phyloP scores from a whole-genome alignment of 2,113 vertebrate genomes.

The Microtus oregoni region DNA sequence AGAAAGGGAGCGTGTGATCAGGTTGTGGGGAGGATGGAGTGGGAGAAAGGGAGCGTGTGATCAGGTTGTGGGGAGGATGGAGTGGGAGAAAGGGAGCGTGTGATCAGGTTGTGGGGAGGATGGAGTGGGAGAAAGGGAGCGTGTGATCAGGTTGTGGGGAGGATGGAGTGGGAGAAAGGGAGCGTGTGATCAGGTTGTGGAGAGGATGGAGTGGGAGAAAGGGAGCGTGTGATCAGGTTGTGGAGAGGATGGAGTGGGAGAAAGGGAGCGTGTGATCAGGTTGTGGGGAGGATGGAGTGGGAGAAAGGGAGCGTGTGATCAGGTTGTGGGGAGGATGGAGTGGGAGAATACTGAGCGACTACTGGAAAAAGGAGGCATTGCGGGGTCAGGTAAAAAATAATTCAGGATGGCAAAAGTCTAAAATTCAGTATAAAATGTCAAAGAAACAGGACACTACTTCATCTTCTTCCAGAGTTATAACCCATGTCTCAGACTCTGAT shows the following conservation, averaged over 20 bases:
- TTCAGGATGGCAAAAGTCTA: background rate
- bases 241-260: no score
- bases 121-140: background rate
- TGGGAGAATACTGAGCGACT: background rate
- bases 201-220: no score
- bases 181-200: background rate
- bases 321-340: background rate
- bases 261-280: background rate
- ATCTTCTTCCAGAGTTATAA: background rate
- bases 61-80: no score
- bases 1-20: no score
- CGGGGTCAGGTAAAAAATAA: background rate
- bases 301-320: background rate
- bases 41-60: no score
- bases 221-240: background rate
- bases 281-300: no score
- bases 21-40: no score
- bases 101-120: no score
- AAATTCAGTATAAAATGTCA: background rate
- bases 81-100: no score
- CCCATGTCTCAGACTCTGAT: background rate
- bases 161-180: no score
- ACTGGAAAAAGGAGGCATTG: background rate
- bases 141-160: background rate
- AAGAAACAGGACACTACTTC: background rate